These are phyloP conservation scores for Napeogenes sylphis DNA, from an alignment of 2,888 invertebrate species.

Conservation along the genomic window DNA sequence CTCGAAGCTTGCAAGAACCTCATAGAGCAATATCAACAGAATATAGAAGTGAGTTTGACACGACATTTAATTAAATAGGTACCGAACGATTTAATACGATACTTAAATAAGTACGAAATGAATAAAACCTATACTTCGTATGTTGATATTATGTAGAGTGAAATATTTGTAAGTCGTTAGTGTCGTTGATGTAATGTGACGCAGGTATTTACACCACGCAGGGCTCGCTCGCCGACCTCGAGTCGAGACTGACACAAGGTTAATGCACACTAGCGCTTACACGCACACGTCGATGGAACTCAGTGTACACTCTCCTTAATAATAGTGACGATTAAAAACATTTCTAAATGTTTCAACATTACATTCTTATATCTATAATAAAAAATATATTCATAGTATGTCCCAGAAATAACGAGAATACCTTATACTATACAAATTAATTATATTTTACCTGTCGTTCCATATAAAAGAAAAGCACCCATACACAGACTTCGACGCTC, in stretches of 20 bases:
- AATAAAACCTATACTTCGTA: too few relatives aligned
- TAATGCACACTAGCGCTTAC: conserved; percentile 59
- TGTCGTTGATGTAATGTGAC: conserved; percentile 71
- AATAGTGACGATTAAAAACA: neutral
- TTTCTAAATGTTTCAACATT: neutral
- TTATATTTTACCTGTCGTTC: too few relatives aligned
- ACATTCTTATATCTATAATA: neutral
- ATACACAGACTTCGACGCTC: neutral
- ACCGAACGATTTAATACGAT: neutral
- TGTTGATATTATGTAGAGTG: too few relatives aligned
- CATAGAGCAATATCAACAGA: conserved; percentile 67
- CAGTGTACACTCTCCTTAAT: neutral
- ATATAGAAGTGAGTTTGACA: conserved; percentile 61
- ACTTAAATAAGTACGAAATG: neutral
- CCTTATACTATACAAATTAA: neutral
- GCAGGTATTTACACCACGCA: conserved; percentile 76
- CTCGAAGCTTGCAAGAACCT: conserved; percentile 65
- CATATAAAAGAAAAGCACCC: neutral
- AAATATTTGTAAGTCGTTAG: conserved; percentile 40
- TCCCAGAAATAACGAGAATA: too few relatives aligned
- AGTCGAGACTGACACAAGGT: conserved; percentile 74
- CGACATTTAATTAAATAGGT: neutral
- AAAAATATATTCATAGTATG: too few relatives aligned
- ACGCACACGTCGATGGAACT: conserved; percentile 40
- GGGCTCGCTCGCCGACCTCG: conserved; percentile 74